These are phyloP conservation scores for Drosophila nr. medialis DNA, from an alignment of 2,888 invertebrate species.

Conservation along the genomic window DNA sequence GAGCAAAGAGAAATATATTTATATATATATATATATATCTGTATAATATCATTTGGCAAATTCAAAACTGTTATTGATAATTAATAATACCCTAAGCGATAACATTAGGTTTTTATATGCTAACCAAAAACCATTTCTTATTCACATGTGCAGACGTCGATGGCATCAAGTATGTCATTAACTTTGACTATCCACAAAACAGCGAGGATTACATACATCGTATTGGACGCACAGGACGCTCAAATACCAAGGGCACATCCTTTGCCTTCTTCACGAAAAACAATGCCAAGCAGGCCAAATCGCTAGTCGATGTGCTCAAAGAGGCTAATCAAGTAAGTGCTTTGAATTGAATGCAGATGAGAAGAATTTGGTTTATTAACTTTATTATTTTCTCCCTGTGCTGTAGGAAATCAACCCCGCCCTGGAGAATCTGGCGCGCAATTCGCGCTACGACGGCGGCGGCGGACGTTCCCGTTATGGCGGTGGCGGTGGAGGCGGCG, in stretches of 20 bases:
- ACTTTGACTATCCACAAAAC: conserved; percentile 97
- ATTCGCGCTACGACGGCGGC: conserved; percentile 87
- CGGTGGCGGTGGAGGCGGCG: conserved; percentile 84
- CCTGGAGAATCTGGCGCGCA: conserved; percentile 91
- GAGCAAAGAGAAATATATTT: conserved; percentile 45
- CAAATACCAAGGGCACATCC: conserved; percentile 94
- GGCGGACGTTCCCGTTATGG: conserved; percentile 81
- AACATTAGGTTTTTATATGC: conserved; percentile 2
- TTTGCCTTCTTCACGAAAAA: conserved; percentile 97
- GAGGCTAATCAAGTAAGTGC: conserved; percentile 93
- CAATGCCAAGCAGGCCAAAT: conserved; percentile 94
- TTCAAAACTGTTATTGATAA: conserved; percentile 59
- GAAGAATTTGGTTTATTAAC: not conserved
- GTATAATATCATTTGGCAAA: conserved; percentile 69
- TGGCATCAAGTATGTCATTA: conserved; percentile 97
- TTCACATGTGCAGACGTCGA: conserved; percentile 91
- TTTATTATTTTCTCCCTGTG: not conserved
- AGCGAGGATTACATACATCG: conserved; percentile 98
- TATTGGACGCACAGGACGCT: conserved; percentile 96
- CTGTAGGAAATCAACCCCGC: conserved; percentile 92
- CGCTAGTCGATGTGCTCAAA: conserved; percentile 93
- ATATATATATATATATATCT: conserved; percentile 1
- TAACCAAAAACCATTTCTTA: conserved; percentile 29
- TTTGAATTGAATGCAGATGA: not conserved
- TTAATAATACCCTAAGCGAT: not conserved